Percentiles rank a stretch among this genome's conserved stretches.
Conservation (phyloP, 1,140 invertebrate genomes). For the Achroia grisella region DNA sequence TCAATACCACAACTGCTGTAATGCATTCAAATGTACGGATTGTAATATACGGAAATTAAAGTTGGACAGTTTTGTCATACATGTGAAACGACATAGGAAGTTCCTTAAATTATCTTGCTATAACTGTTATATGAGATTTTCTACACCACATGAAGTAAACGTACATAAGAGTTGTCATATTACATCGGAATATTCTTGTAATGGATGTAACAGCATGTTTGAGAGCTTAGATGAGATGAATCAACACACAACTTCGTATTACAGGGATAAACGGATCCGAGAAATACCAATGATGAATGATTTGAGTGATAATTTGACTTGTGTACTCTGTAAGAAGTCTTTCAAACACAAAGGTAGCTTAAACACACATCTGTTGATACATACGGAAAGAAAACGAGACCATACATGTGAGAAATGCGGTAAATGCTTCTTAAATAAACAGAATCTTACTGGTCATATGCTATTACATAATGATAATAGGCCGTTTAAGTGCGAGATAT, state of each 20-base stretch:
- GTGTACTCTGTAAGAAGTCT: conserved; percentile 45
- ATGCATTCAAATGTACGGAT: conserved; percentile 15
- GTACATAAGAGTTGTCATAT: conserved; percentile 16
- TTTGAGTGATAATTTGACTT: conserved; percentile 36
- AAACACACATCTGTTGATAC: conserved; percentile 42
- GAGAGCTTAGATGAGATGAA: conserved; percentile 11
- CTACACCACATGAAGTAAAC: conserved; percentile 1
- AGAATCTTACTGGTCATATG: conserved; percentile 70
- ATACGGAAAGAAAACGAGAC: conserved; percentile 44
- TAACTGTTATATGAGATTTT: conserved; percentile 16
- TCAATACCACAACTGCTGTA: conserved; percentile 14
- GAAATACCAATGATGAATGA: conserved; percentile 14
- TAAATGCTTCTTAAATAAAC: conserved; percentile 54
- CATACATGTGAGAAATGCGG: conserved; percentile 59
- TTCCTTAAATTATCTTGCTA: conserved; percentile 24
- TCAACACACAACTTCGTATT: conserved; percentile 15
- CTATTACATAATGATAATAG: conserved; percentile 81
- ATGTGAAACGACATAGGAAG: conserved; percentile 20
- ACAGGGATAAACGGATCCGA: conserved; percentile 6
- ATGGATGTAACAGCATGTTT: conserved; percentile 23
- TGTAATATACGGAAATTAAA: conserved; percentile 16
- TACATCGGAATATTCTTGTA: conserved; percentile 11
- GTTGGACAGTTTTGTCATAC: conserved; percentile 19
- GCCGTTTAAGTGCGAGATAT: conserved; percentile 83
- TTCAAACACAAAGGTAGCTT: conserved; percentile 45